Evolutionary conservation across 1,140 invertebrate genomes (phyloP), one percentile per base, ranked within the genome.

Genomic region (Drusus annulatus): DNA sequence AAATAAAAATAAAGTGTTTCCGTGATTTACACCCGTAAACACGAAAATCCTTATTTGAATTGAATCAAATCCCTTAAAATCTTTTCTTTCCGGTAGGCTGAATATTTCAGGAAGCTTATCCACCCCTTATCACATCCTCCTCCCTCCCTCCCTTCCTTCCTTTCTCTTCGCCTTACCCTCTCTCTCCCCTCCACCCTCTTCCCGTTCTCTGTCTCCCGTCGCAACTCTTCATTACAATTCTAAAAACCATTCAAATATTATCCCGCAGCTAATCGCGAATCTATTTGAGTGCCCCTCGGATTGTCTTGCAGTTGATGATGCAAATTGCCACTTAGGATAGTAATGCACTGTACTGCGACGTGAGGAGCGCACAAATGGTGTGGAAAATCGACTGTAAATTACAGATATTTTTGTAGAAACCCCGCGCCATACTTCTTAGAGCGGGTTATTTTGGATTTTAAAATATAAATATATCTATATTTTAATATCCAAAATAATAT

Each of bases 211-310:
- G 17, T 25, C 58, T 28, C 16, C 56, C 23, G 28, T 5, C 31
- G 0, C 54, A 17, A 17, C 31, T 63, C 45, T 52, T 74, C 69
- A 80, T 80, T 80, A 60, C 25, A 63, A 80, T 80, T 80, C 69
- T 62, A 74, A 63, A n/a, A 80, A 63, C 75, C 58, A 21, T 74
- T 10, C 54, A 52, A 60, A 51, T n/a, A 75, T 63, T 80, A 75
- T 4, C 69, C 56, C 23, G 56, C 23, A 56, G 69, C 78, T 75
- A 74, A 80, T 80, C 69, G 71, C 54, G 51, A 63, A 80, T 75
- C 69, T 54, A 63, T 63, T 80, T 62, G 17, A 75, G 17, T 54
- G 56, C 50, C 31, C 52, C 28, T 51, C 15, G 51, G 15, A 25
- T 45, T 50, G 65, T 69, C 65, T 69, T 15, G n/a, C 17, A 6